Percentiles rank a stretch among this genome's conserved stretches.
These are phyloP conservation scores for Platygyra sinensis DNA, from an alignment of 64 coral and sea anemone species.

Conservation along the genomic window DNA sequence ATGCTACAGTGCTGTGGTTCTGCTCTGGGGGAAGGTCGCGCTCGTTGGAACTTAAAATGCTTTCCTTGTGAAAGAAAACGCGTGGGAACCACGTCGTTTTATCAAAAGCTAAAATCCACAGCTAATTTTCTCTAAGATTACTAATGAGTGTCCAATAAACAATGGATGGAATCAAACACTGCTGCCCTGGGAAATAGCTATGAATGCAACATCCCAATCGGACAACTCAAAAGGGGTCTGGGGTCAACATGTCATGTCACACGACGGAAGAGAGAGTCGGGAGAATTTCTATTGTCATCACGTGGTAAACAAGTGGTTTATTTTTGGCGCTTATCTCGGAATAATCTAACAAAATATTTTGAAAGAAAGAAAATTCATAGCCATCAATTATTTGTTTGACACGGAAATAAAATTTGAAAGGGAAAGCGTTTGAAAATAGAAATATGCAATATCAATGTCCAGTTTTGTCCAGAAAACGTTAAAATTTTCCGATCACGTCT, in stretches of 20 bases:
- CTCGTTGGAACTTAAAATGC: neutral
- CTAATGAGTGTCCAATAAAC: neutral
- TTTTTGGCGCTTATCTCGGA: neutral
- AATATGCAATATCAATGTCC: no score
- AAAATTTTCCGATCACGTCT: neutral
- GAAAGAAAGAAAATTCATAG: neutral
- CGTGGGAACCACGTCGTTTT: neutral
- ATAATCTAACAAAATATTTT: neutral
- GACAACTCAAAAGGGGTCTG: neutral
- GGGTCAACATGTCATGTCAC: conserved; percentile 44
- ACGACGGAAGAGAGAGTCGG: neutral
- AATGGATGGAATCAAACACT: neutral
- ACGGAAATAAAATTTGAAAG: no score
- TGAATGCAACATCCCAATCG: neutral
- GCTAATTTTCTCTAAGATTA: neutral
- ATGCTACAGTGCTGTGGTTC: neutral
- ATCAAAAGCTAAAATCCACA: neutral
- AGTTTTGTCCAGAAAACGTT: neutral
- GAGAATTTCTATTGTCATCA: conserved; percentile 20
- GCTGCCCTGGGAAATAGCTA: neutral
- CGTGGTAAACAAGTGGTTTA: no score
- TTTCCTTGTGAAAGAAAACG: neutral
- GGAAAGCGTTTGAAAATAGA: no score
- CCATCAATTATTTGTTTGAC: no score
- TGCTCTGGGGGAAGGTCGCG: conserved; percentile 1